Evolutionary conservation across 2,797 vertebrate genomes (phyloP).

Genomic region (Rhinichthys osculus): DNA sequence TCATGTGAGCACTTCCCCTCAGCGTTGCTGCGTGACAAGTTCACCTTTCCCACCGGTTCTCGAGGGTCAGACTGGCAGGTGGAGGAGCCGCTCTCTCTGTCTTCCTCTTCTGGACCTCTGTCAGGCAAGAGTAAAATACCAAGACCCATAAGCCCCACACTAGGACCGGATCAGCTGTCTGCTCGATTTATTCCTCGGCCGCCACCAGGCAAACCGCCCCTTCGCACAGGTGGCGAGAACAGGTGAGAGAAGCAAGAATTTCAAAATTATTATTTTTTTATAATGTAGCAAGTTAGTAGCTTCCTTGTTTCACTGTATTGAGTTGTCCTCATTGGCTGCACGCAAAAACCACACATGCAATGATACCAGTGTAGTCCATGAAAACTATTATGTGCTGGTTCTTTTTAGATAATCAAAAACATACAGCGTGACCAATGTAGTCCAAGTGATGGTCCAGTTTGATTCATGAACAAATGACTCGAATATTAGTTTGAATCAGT

Average conservation of each 20-base stretch:
- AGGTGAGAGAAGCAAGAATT: slow-evolving; percentile 77
- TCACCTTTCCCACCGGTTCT: slow-evolving; percentile 85
- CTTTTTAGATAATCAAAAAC: neutral
- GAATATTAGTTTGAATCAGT: neutral
- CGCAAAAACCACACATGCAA: neutral
- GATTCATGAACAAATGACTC: too few species aligned
- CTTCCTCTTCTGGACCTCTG: slow-evolving; percentile 81
- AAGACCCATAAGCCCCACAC: slow-evolving; percentile 86
- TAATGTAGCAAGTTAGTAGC: neutral
- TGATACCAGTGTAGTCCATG: neutral
- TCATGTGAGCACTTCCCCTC: slow-evolving; percentile 85
- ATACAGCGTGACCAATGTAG: too few species aligned
- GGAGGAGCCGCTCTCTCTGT: slow-evolving; percentile 87
- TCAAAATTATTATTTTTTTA: neutral
- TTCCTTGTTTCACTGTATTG: neutral
- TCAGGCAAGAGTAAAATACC: slow-evolving; percentile 94
- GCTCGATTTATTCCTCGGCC: slow-evolving; percentile 91
- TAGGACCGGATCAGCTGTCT: slow-evolving; percentile 81
- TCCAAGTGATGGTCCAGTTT: too few species aligned
- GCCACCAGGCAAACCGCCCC: slow-evolving; percentile 91
- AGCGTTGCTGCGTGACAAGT: slow-evolving; percentile 84
- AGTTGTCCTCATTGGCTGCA: neutral
- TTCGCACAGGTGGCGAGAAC: slow-evolving; percentile 85
- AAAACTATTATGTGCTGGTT: too few species aligned
- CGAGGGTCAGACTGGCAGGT: slow-evolving; percentile 81